phyloP scores from a whole-genome alignment of 2,113 vertebrate genomes.

The Desmodus rotundus region DNA sequence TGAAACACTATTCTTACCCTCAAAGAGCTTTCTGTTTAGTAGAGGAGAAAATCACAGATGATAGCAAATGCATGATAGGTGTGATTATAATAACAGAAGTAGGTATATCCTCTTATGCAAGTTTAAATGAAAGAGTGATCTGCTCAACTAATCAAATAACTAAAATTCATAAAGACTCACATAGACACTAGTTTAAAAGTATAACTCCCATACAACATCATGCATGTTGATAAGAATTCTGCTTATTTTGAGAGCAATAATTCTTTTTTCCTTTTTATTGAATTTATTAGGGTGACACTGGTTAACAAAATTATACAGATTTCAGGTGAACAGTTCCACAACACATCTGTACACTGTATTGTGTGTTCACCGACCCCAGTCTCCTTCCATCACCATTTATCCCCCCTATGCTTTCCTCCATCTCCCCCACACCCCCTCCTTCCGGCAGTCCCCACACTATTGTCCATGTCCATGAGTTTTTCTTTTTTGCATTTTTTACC shows the following conservation, averaged over 20 bases:
- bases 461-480: too few relatives aligned
- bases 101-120: not conserved
- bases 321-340: too few relatives aligned
- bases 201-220: slow-evolving; percentile 29
- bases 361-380: too few relatives aligned
- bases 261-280: not conserved
- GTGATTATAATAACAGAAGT: not conserved
- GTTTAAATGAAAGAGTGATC: slow-evolving; percentile 11
- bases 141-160: not conserved
- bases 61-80: not conserved
- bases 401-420: too few relatives aligned
- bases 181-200: slow-evolving; percentile 63
- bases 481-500: too few relatives aligned
- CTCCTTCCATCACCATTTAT: too few relatives aligned
- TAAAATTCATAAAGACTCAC: slow-evolving; percentile 30
- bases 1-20: slow-evolving; percentile 16
- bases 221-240: slow-evolving; percentile 61
- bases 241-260: not conserved
- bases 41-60: not conserved
- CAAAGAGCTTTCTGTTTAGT: slow-evolving; percentile 24
- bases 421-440: too few relatives aligned
- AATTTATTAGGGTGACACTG: too few relatives aligned
- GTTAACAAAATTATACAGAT: too few relatives aligned
- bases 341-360: too few relatives aligned
- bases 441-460: too few relatives aligned